Evolutionary conservation across 1,140 invertebrate genomes (phyloP).

Genomic region (Drosophila willistoni): DNA sequence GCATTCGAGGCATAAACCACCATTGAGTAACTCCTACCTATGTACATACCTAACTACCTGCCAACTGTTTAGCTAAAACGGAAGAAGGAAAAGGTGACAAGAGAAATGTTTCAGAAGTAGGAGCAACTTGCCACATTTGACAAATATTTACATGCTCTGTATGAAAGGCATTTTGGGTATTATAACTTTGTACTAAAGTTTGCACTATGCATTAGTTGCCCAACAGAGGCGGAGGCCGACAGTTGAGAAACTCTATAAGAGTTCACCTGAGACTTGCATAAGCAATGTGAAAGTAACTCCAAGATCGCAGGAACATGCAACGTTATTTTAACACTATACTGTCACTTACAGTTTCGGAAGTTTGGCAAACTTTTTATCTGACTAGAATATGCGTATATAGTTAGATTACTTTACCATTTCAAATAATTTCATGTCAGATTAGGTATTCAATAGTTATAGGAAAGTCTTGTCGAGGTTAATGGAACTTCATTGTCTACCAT

Average conservation of each 20-base stretch:
- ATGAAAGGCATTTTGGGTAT: slow-evolving; percentile 16
- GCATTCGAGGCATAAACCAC: background rate
- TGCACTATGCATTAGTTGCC: slow-evolving; percentile 6
- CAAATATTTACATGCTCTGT: slow-evolving; percentile 38
- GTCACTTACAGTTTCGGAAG: background rate
- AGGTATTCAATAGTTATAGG: background rate
- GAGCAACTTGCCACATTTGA: slow-evolving; percentile 31
- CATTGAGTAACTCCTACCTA: background rate
- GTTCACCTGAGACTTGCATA: slow-evolving; percentile 12
- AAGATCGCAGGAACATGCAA: background rate
- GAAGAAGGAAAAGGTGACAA: background rate
- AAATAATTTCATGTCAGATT: too few species aligned
- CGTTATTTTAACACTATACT: background rate
- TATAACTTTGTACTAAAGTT: slow-evolving; percentile 21
- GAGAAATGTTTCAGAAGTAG: background rate
- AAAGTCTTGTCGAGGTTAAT: background rate
- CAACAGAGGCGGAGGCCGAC: too few species aligned
- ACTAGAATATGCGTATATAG: too few species aligned
- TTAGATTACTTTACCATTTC: too few species aligned
- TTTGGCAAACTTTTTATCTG: background rate
- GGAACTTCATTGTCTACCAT: background rate
- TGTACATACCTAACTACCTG: background rate
- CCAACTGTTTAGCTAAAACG: background rate
- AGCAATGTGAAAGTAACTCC: slow-evolving; percentile 1
- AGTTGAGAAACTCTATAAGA: background rate